phyloP scores from a whole-genome alignment of 2,113 vertebrate genomes.

The Conger conger region DNA sequence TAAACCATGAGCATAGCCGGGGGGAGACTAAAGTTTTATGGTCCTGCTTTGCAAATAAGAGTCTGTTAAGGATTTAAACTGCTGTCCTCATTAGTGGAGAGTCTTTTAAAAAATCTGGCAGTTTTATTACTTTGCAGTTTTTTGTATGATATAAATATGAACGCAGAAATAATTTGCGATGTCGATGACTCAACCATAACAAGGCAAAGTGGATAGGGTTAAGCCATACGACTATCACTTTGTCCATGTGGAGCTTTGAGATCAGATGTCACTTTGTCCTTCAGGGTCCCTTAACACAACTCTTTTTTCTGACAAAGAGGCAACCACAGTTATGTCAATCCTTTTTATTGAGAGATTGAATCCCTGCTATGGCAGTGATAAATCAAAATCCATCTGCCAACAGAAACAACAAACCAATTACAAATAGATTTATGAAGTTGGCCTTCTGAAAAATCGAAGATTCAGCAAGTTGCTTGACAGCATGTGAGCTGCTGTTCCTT shows the following conservation, averaged over 20 bases:
- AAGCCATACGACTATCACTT: neutral
- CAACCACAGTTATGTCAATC: neutral
- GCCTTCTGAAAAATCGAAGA: neutral
- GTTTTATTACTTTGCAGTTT: too few relatives aligned
- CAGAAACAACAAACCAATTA: constrained; percentile 19
- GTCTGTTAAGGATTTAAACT: too few relatives aligned
- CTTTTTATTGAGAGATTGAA: constrained; percentile 2
- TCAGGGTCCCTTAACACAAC: neutral
- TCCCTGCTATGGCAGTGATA: neutral
- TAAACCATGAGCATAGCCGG: too few relatives aligned
- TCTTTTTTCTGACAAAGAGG: neutral
- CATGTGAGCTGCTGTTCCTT: neutral
- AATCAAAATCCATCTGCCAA: neutral
- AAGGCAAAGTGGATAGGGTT: too few relatives aligned
- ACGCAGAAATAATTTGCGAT: too few relatives aligned
- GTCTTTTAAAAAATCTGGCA: too few relatives aligned
- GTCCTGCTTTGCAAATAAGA: too few relatives aligned
- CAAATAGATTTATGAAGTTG: neutral
- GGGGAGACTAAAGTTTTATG: too few relatives aligned
- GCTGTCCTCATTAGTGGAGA: too few relatives aligned
- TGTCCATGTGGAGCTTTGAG: neutral
- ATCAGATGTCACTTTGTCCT: neutral
- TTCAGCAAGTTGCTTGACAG: neutral
- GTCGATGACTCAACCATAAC: too few relatives aligned
- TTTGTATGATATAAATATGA: too few relatives aligned